phyloP scores from a whole-genome alignment of 2,797 vertebrate species.

The Serranus cabrilla region DNA sequence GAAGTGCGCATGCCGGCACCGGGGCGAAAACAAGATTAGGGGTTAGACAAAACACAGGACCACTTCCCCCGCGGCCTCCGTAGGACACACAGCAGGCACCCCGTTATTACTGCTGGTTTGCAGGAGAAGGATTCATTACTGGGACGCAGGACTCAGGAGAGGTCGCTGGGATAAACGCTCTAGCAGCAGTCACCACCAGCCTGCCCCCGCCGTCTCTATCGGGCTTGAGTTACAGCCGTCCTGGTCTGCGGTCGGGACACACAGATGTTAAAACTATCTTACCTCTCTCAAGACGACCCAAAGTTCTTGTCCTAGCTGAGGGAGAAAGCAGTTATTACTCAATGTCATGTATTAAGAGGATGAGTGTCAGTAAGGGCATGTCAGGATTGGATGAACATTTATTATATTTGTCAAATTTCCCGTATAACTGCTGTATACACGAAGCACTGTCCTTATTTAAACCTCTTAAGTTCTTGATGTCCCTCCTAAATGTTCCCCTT shows the following conservation, averaged over 20 bases:
- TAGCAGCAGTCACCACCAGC: constrained; percentile 44
- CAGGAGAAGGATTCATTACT: constrained; percentile 61
- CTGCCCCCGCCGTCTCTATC: constrained; percentile 27
- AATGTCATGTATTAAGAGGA: constrained; percentile 47
- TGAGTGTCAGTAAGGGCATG: constrained; percentile 27
- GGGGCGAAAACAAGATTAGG: constrained; percentile 67
- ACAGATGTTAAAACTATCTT: constrained; percentile 71
- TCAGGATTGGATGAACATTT: constrained; percentile 6
- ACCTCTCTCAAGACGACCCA: constrained; percentile 2
- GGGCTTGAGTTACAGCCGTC: constrained; percentile 51
- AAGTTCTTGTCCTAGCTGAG: constrained; percentile 11
- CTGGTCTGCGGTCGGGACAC: constrained; percentile 52
- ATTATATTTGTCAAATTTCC: background rate
- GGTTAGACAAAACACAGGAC: constrained; percentile 71
- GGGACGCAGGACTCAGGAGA: constrained; percentile 49
- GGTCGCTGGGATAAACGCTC: constrained; percentile 51
- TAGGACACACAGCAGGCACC: constrained; percentile 40
- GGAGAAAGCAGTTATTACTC: constrained; percentile 34
- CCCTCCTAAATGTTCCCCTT: background rate
- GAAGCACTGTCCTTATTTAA: background rate
- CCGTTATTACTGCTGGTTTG: constrained; percentile 64
- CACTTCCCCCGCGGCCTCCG: constrained; percentile 34
- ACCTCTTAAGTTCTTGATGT: background rate
- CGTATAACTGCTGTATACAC: background rate
- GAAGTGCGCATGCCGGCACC: constrained; percentile 54